Evolutionary conservation across 2,113 vertebrate species (phyloP).

Genomic region (Pterocles burchelli): DNA sequence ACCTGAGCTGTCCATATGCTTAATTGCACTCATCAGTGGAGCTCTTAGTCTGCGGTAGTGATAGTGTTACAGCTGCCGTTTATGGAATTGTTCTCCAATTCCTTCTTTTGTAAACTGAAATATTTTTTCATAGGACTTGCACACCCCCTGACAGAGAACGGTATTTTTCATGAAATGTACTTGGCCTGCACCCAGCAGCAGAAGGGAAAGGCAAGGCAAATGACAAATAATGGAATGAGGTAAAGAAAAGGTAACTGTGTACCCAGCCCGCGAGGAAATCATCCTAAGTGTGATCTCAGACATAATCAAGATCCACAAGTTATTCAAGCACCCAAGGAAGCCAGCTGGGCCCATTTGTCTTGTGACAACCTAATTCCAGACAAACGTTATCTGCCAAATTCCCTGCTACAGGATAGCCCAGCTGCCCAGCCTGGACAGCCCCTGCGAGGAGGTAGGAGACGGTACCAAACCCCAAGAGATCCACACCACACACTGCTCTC

Average conservation of each 20-base stretch:
- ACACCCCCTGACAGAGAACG: neutral
- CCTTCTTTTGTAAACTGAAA: conserved; percentile 9
- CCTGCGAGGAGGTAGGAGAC: neutral
- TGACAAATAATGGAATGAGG: neutral
- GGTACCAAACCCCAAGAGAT: neutral
- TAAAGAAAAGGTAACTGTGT: neutral
- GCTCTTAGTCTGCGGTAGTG: conserved; percentile 37
- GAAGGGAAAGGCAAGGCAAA: neutral
- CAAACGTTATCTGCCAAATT: neutral
- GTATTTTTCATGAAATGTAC: neutral
- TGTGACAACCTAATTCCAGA: neutral
- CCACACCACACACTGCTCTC: neutral
- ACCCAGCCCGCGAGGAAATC: neutral
- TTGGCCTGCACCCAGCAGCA: conserved; percentile 27
- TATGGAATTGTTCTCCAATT: conserved; percentile 53
- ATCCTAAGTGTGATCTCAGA: neutral
- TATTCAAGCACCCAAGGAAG: neutral
- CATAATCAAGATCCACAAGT: neutral
- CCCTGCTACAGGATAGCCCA: neutral
- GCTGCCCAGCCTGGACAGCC: neutral
- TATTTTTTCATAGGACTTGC: conserved; percentile 20
- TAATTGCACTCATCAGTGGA: conserved; percentile 60
- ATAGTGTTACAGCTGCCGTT: conserved; percentile 42
- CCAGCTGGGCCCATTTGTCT: neutral
- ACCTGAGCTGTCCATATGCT: conserved; percentile 63